phyloP scores from a whole-genome alignment of 2,113 vertebrate genomes.

The Chloropsis hardwickii region DNA sequence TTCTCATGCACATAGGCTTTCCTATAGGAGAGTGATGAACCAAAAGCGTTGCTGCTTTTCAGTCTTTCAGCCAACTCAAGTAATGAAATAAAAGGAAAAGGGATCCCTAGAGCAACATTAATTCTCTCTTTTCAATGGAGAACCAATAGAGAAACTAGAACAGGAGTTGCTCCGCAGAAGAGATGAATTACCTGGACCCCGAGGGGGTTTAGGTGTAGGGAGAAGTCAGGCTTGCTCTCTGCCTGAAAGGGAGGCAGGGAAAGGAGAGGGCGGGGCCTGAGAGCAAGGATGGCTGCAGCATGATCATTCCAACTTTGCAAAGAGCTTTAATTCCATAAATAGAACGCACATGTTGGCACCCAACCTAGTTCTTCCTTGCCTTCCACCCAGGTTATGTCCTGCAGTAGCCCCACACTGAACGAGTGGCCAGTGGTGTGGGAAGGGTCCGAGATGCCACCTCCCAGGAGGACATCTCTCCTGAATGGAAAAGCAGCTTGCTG shows the following conservation, averaged over 20 bases:
- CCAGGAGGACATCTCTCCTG: background rate
- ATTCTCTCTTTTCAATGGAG: background rate
- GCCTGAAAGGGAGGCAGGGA: background rate
- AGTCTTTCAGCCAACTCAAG: background rate
- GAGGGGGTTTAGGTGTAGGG: background rate
- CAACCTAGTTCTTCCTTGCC: background rate
- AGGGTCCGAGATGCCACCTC: background rate
- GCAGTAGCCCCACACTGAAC: background rate
- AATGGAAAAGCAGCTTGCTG: background rate
- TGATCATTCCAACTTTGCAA: background rate
- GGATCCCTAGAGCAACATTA: conserved; percentile 11
- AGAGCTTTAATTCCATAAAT: background rate
- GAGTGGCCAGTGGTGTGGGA: background rate
- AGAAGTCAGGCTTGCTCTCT: background rate
- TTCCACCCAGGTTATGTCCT: background rate
- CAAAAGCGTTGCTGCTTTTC: background rate
- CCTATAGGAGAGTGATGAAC: background rate
- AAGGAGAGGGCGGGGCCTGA: background rate
- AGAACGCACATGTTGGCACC: background rate
- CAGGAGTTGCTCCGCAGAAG: background rate
- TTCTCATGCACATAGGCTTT: background rate
- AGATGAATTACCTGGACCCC: background rate
- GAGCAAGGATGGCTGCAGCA: background rate
- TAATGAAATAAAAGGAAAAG: conserved; percentile 14
- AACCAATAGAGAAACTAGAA: conserved; percentile 20